A percentile compares a stretch with the other conserved stretches of the same genome.
These are phyloP conservation scores for Synergus itoensis DNA, from an alignment of 2,888 invertebrate genomes.

Conservation along the genomic window DNA sequence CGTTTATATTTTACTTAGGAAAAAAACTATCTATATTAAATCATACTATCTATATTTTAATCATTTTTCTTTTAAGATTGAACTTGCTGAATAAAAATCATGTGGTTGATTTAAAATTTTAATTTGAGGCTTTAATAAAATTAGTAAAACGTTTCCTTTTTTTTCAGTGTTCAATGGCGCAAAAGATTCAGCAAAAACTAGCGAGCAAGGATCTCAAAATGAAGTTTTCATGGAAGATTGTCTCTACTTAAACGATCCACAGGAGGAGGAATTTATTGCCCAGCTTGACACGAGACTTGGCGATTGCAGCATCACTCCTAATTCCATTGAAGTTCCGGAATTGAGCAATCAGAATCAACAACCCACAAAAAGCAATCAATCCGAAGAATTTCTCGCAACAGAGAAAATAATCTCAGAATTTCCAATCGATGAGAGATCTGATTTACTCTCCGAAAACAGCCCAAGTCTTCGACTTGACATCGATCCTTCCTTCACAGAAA, in stretches of 20 bases:
- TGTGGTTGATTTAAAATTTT: background rate
- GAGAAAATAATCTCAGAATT: conserved; percentile 26
- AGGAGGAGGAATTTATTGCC: conserved; percentile 21
- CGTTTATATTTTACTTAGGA: too few relatives aligned
- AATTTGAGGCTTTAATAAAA: too few relatives aligned
- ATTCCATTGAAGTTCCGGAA: background rate
- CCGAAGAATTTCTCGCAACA: background rate
- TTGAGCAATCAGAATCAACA: background rate
- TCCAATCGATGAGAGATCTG: conserved; percentile 1
- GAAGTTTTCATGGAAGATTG: background rate
- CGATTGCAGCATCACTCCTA: background rate
- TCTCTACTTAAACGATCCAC: conserved; percentile 19
- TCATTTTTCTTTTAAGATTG: background rate
- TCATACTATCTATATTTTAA: too few relatives aligned
- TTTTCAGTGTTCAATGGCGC: conserved; percentile 18
- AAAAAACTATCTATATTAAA: too few relatives aligned
- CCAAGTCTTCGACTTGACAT: conserved; percentile 24
- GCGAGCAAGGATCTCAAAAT: background rate
- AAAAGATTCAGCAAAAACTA: background rate
- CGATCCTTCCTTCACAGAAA: conserved; percentile 15
- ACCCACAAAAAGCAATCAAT: background rate
- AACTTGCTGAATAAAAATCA: background rate
- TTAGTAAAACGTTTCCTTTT: background rate
- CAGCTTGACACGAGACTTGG: background rate
- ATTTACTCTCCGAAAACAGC: background rate